These are phyloP conservation scores for Beaufortia kweichowensis DNA, from an alignment of 2,113 vertebrate species.

Conservation along the genomic window DNA sequence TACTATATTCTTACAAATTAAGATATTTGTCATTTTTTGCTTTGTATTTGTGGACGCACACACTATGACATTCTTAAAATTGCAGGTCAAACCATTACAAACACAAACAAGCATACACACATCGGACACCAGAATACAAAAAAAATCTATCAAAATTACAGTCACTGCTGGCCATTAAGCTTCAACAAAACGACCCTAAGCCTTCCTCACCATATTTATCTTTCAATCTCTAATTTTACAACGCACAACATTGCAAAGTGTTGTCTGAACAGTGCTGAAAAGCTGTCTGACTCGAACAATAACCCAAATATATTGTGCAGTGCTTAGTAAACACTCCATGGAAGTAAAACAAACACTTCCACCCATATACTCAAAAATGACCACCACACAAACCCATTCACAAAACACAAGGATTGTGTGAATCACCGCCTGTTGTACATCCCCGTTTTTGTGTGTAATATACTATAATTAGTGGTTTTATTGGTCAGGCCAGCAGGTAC, in stretches of 20 bases:
- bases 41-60: no score
- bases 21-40: no score
- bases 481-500: constrained; percentile 2
- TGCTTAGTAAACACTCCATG: background rate
- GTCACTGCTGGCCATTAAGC: no score
- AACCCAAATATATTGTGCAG: background rate
- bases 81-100: no score
- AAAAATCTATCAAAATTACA: no score
- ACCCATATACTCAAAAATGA: background rate
- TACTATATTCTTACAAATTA: no score
- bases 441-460: background rate
- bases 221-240: no score
- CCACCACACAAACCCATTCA: background rate
- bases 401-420: background rate
- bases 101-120: no score
- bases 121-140: no score
- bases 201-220: no score
- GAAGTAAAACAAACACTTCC: background rate
- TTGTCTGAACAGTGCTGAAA: background rate
- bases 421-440: background rate
- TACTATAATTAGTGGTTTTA: constrained; percentile 17
- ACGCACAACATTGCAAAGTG: background rate
- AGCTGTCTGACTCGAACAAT: background rate
- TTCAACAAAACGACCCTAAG: no score
- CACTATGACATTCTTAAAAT: no score